phyloP scores from a whole-genome alignment of 1,140 invertebrate genomes.

The Micrasema minimum region DNA sequence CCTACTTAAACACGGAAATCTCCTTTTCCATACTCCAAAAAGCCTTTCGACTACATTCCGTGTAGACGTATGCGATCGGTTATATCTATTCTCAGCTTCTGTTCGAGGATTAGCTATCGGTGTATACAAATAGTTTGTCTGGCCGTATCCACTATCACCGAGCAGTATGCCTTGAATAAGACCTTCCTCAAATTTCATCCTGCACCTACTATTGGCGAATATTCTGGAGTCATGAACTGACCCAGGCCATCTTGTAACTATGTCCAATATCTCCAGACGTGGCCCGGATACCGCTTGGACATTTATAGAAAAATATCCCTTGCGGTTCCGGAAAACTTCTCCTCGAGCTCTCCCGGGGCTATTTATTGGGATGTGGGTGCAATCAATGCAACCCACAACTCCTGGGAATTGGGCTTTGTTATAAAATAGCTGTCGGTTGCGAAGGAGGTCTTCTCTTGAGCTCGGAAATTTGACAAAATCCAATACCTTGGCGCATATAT shows the following conservation, averaged over 20 bases:
- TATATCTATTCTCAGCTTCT: not conserved
- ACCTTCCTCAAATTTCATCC: too few relatives aligned
- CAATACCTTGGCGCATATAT: too few relatives aligned
- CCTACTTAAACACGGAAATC: not conserved
- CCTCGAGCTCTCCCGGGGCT: not conserved
- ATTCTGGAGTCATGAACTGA: constrained; percentile 57
- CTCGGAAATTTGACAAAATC: too few relatives aligned
- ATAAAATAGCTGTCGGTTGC: not conserved
- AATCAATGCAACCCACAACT: not conserved
- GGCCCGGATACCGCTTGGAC: constrained; percentile 56
- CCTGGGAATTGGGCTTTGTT: not conserved
- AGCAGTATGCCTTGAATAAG: not conserved
- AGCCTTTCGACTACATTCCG: not conserved
- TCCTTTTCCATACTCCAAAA: not conserved
- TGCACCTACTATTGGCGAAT: constrained; percentile 52
- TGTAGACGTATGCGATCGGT: not conserved
- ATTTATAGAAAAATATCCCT: constrained; percentile 60
- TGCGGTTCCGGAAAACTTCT: constrained; percentile 44
- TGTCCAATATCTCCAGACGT: constrained; percentile 25
- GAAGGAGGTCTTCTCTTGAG: too few relatives aligned
- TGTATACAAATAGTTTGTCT: not conserved
- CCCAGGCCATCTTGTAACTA: constrained; percentile 56
- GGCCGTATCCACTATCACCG: not conserved
- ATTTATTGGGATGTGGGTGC: not conserved
- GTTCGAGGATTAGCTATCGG: not conserved